Conservation (phyloP, 2,113 vertebrate genomes). For the Lucifuga dentata region DNA sequence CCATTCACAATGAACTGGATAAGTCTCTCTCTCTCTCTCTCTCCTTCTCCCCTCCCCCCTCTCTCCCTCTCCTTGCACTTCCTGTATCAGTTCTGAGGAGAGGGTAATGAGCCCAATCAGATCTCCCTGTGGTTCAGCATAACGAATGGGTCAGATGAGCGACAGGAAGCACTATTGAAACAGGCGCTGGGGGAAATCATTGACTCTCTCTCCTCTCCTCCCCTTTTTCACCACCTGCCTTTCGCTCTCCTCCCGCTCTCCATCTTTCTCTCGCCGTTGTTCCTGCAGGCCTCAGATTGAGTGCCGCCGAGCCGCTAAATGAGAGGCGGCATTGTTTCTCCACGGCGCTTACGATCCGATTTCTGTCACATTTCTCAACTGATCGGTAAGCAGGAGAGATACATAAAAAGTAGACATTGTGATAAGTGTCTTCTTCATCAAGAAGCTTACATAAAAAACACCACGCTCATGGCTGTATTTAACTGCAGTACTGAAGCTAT, state of each 20-base stretch:
- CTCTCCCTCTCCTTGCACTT: conserved; percentile 42
- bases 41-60: conserved; percentile 10
- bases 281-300: conserved; percentile 45
- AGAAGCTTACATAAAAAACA: conserved; percentile 12
- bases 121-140: conserved; percentile 76
- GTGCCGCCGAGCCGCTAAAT: conserved; percentile 66
- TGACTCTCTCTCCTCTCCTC: conserved; percentile 52
- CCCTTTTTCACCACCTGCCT: conserved; percentile 22
- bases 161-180: conserved; percentile 72
- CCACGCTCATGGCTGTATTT: not conserved
- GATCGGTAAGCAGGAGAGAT: conserved; percentile 14
- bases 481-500: conserved; percentile 5
- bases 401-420: conserved; percentile 10
- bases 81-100: conserved; percentile 68
- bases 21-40: conserved; percentile 12
- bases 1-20: conserved; percentile 60
- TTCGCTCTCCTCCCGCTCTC: conserved; percentile 1
- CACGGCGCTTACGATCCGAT: conserved; percentile 47
- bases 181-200: conserved; percentile 71
- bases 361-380: conserved; percentile 40
- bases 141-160: conserved; percentile 80
- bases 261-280: conserved; percentile 22
- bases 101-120: conserved; percentile 82
- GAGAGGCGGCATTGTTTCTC: conserved; percentile 52
- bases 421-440: conserved; percentile 4